phyloP scores from a whole-genome alignment of 2,888 invertebrate species.

The Cephus nigrinus region DNA sequence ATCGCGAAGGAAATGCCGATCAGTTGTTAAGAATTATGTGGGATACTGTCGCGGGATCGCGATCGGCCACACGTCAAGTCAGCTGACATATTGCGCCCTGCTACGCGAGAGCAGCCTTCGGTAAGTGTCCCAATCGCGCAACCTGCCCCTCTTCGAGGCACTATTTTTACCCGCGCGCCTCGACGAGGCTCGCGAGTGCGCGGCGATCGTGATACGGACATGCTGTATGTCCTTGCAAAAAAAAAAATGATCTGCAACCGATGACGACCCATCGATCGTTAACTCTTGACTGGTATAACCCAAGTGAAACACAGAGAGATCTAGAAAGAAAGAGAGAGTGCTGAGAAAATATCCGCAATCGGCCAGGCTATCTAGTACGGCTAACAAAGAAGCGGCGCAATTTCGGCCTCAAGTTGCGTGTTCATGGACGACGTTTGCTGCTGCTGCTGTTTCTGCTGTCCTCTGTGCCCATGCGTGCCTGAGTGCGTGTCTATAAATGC shows the following conservation, averaged over 20 bases:
- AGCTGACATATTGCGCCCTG: constrained; percentile 67
- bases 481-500: constrained; percentile 9
- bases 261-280: background rate
- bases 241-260: background rate
- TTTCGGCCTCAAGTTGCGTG: constrained; percentile 14
- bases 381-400: constrained; percentile 25
- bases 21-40: constrained; percentile 60
- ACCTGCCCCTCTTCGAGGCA: constrained; percentile 27
- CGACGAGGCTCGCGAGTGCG: constrained; percentile 1
- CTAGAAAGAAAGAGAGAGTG: constrained; percentile 1
- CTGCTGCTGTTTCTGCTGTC: background rate
- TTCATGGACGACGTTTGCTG: constrained; percentile 2
- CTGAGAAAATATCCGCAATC: background rate
- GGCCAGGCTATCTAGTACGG: constrained; percentile 1
- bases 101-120: constrained; percentile 64
- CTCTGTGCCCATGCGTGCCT: constrained; percentile 12
- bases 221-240: background rate
- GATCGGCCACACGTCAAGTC: constrained; percentile 65
- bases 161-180: constrained; percentile 43
- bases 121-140: constrained; percentile 54
- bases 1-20: constrained; percentile 1
- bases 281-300: background rate
- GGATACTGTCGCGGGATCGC: constrained; percentile 61
- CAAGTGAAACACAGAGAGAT: background rate
- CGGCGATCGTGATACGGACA: background rate